phyloP scores from a whole-genome alignment of 2,888 invertebrate species.

The Hirtodrosophila duncani region DNA sequence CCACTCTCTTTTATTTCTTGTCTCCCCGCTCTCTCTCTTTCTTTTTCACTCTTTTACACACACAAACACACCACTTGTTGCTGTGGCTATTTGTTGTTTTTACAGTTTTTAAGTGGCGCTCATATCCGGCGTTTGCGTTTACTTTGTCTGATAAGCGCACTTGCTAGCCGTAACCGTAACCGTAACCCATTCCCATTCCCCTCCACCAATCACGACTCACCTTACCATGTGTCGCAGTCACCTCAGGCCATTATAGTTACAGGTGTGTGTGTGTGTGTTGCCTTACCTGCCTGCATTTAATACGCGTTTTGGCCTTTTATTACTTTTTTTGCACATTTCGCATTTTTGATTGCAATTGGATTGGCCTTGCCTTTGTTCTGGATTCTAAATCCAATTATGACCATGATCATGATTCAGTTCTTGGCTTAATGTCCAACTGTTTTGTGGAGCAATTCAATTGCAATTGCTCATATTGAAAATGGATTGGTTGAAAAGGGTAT shows the following conservation, averaged over 20 bases:
- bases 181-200: too few species aligned
- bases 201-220: not conserved
- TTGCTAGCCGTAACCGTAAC: constrained; percentile 42
- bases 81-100: constrained; percentile 50
- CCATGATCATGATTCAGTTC: not conserved
- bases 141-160: constrained; percentile 65
- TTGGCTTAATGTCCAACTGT: too few species aligned
- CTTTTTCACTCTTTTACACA: constrained; percentile 18
- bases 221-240: not conserved
- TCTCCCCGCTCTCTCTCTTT: constrained; percentile 7
- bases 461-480: too few species aligned
- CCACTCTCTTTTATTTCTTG: constrained; percentile 10
- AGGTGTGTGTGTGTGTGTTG: constrained; percentile 15
- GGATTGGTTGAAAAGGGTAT: too few species aligned
- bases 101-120: constrained; percentile 73
- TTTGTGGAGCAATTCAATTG: too few species aligned
- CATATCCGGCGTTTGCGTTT: constrained; percentile 69
- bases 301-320: constrained; percentile 3
- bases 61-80: constrained; percentile 66
- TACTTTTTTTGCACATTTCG: constrained; percentile 11
- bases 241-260: constrained; percentile 24
- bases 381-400: not conserved
- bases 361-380: not conserved
- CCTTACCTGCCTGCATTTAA: constrained; percentile 27
- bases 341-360: constrained; percentile 20